Evolutionary conservation across 1,140 invertebrate species (phyloP).

Genomic region (Dendrolimus punctatus): DNA sequence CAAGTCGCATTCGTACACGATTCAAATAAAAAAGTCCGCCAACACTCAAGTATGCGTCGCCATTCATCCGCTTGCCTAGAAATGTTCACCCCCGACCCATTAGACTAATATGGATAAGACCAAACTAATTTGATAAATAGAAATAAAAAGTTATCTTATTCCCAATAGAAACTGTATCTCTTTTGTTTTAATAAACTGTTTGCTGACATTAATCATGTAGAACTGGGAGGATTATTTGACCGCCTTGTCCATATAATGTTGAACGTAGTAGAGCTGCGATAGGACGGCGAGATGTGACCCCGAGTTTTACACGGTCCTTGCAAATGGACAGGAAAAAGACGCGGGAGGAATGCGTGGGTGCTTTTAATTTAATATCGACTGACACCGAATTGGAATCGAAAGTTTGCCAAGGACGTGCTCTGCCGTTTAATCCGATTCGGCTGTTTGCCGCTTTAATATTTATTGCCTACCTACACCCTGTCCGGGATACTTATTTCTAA

Average conservation of each 20-base stretch:
- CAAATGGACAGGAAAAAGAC: conserved; percentile 72
- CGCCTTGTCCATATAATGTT: conserved; percentile 36
- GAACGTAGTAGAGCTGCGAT: conserved; percentile 30
- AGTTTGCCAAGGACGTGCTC: conserved; percentile 59
- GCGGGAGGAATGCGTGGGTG: conserved; percentile 66
- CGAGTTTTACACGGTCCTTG: conserved; percentile 62
- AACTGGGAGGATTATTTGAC: neutral
- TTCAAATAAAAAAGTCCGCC: conserved; percentile 70
- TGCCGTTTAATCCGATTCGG: conserved; percentile 39
- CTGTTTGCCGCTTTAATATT: conserved; percentile 43
- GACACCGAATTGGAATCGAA: conserved; percentile 69
- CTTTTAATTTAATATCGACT: conserved; percentile 71
- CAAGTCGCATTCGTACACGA: conserved; percentile 63
- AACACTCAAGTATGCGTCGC: conserved; percentile 69
- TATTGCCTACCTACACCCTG: conserved; percentile 22
- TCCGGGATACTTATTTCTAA: conserved; percentile 17
- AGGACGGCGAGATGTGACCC: conserved; percentile 55
- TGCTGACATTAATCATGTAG: no score
- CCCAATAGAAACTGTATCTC: no score
- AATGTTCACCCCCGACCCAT: conserved; percentile 43
- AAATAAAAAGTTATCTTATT: no score
- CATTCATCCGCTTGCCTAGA: conserved; percentile 62
- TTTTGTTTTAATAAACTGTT: no score
- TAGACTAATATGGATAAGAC: conserved; percentile 32
- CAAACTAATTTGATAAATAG: no score